Base-by-base conservation (phyloP, 2,797 vertebrate genomes). In the Acropternis orthonyx region DNA sequence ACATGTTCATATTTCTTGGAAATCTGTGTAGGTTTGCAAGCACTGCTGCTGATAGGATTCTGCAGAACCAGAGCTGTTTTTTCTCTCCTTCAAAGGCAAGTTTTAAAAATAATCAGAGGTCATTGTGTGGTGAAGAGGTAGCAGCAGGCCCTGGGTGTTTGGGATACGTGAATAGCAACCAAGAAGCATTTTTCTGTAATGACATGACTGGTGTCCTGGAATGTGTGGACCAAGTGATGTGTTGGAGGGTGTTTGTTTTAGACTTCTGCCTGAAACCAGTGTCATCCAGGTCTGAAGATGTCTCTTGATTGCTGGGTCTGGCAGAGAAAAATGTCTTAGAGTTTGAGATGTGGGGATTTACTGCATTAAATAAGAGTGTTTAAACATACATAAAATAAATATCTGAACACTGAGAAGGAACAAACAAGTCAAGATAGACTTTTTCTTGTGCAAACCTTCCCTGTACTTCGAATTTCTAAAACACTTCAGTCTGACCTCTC, bases 161-260 rank as follows among this genome's bases (percentile, higher is more conserved):
- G 52, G 68, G 69, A 11, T 72, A 62, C 0, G 0, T 36, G 44
- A 83, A 39, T 8, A 23, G 67, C 43, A 65, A 7, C 52, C 0
- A 0, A 52, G 39, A 21, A 48, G 20, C 0, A 1, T 14, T 63
- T 81, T 78, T 67, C 3, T 56, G 24, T 58, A 19, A 5, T 5
- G 8, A 23, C 6, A 1, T 65, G 85, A 22, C 26, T 78, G 76
- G 10, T 61, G 54, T 71, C 52, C n/a, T 37, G 58, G 80, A 48
- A 18, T 3, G 9, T 24, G 43, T 86, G 71, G 19, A 52, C 85
- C 5, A 1, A 41, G 15, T 6, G 83, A 17, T 46, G 17, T 55
- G 54, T 17, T 54, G 27, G n/a, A 23, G 19, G 6, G 5, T n/a
- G 51, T 34, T 58, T 23, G 34, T 17, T 32, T 22, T 15, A 39